Percentiles rank a stretch among this genome's conserved stretches.
phyloP scores from a whole-genome alignment of 2,797 vertebrate genomes.

The Sarcoramphus papa region DNA sequence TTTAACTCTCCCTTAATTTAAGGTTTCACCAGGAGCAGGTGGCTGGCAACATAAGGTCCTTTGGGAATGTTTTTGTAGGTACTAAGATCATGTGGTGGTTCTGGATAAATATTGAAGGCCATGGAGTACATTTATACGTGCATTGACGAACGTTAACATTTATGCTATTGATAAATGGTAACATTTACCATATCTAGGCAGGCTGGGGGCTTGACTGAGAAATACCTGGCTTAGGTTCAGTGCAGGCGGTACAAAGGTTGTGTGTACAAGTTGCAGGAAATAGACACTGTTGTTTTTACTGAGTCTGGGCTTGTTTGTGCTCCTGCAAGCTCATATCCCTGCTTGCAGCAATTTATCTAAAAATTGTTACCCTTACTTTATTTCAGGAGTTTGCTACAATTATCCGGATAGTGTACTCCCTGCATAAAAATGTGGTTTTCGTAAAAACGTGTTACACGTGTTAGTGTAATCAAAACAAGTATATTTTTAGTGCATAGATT shows the following conservation, averaged over 20 bases:
- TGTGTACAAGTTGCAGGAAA: neutral
- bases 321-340: neutral
- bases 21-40: neutral
- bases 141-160: neutral
- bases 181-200: neutral
- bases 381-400: neutral
- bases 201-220: neutral
- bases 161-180: neutral
- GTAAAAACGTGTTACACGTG: neutral
- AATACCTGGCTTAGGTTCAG: neutral
- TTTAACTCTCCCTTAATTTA: neutral
- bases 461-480: neutral
- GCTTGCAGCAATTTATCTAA: neutral
- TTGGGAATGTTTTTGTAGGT: neutral
- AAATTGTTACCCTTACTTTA: neutral
- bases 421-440: neutral
- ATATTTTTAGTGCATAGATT: neutral
- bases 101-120: neutral
- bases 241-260: neutral
- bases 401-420: neutral
- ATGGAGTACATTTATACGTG: neutral
- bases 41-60: neutral
- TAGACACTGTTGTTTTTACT: rapidly evolving
- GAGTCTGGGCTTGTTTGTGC: neutral
- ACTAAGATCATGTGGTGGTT: neutral